These are phyloP conservation scores for Struthidea cinerea DNA, from an alignment of 2,113 vertebrate genomes.

Conservation along the genomic window DNA sequence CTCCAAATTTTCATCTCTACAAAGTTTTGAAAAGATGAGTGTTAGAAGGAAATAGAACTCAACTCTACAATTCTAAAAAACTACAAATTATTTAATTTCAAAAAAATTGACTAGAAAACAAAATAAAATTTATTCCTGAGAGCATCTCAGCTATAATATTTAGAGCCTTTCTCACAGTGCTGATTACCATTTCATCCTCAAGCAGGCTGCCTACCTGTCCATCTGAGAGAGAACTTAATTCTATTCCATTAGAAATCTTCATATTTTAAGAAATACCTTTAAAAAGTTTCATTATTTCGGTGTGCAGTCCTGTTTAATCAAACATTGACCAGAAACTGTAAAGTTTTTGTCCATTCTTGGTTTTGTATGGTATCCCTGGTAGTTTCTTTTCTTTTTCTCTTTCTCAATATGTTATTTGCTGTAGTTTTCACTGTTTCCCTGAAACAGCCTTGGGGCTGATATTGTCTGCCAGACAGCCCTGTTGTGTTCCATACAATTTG, in stretches of 20 bases:
- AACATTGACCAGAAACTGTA: not conserved
- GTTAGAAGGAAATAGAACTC: not conserved
- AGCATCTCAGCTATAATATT: not conserved
- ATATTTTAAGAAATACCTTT: not conserved
- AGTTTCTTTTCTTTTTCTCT: not conserved
- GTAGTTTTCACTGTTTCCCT: not conserved
- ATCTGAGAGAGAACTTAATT: not conserved
- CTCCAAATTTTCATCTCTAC: not conserved
- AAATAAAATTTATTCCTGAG: not conserved
- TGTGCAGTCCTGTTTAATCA: not conserved
- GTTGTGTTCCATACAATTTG: not conserved
- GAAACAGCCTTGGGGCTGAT: not conserved
- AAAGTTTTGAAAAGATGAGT: not conserved
- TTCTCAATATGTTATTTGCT: not conserved
- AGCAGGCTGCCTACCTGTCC: not conserved
- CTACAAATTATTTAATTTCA: not conserved
- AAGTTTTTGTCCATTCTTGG: not conserved
- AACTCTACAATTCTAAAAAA: not conserved
- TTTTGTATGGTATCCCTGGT: not conserved
- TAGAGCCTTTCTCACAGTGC: not conserved
- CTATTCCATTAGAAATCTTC: not conserved
- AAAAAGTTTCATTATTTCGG: not conserved
- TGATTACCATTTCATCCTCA: fast-evolving
- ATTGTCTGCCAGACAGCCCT: not conserved
- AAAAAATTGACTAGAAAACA: not conserved